Evolutionary conservation across 2,797 vertebrate species (phyloP).

Genomic region (Centropyge bicolor): DNA sequence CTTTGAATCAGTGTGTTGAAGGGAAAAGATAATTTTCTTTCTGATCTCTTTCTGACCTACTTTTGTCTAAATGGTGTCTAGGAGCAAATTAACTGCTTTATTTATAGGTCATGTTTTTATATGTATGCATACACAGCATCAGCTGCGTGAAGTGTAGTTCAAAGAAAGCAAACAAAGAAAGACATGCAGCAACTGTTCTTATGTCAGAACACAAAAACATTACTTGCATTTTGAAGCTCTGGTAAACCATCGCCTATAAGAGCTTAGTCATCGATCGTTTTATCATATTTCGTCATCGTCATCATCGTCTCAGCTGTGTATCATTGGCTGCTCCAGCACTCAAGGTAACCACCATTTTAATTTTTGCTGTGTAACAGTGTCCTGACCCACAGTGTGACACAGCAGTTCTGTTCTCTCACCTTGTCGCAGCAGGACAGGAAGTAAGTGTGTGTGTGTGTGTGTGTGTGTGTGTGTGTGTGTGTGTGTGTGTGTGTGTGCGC

Average conservation of each 20-base stretch:
- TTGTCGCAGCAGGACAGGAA: constrained; percentile 33
- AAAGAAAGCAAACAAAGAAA: not conserved
- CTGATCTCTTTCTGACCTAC: constrained; percentile 4
- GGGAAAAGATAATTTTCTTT: not conserved
- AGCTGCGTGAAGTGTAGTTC: not conserved
- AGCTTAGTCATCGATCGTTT: not conserved
- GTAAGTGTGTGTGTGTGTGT: constrained; percentile 14
- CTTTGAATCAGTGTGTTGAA: not conserved
- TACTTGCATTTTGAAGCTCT: not conserved
- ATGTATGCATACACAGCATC: not conserved
- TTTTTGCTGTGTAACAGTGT: constrained; percentile 64
- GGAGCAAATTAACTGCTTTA: not conserved
- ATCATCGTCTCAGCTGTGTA: not conserved
- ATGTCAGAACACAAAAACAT: not conserved
- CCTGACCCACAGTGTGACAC: constrained; percentile 59
- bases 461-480: constrained; percentile 12
- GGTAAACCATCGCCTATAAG: not conserved
- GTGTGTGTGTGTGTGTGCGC: constrained; percentile 20
- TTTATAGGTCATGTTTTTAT: not conserved
- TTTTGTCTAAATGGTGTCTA: not conserved
- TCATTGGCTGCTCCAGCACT: constrained; percentile 18
- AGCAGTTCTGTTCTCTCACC: constrained; percentile 64
- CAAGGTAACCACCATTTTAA: constrained; percentile 26
- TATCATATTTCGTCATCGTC: not conserved
- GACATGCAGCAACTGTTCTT: too few species aligned